Base-by-base conservation (phyloP, 2,113 vertebrate species). In the Pogonocichla stellata region DNA sequence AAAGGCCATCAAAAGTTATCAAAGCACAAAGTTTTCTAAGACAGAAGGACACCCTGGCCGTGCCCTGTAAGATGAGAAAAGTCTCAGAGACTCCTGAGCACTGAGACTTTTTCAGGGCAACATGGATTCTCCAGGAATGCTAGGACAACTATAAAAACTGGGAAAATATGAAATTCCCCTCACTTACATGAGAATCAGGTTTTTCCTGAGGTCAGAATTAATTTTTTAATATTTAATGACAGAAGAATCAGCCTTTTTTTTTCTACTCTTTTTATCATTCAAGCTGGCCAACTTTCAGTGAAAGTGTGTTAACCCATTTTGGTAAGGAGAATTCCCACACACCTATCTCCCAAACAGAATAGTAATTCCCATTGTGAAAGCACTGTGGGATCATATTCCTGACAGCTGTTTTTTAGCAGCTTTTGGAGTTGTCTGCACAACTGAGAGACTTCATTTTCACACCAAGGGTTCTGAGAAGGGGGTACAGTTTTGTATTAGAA, bases 311-410 rank as follows among this genome's bases (percentile, higher is more conserved):
- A 87, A 53, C 66, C 86, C 26, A 24, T 77, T 95, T 80, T 86
- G 90, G 94, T 97, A 90, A 87, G 34, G 29, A 19, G 17, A 70
- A 80, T 92, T 88, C 87, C 84, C 90, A 87, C 20, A 69, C 50
- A 22, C 45, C 69, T 74, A 8, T 90, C 78, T 94, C 70, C 62
- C 78, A 80, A 93, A 82, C 22, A 93, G 69, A 90, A 64, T 4
- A 85, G 33, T 61, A 92, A 69, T 83, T 83, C 38, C 58, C 62
- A 51, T 42, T 77, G 74, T 66, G 88, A 87, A 93, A 82, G 47
- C 53, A 12, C 45, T 79, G 54, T 79, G 65, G 73, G 53, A 84
- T 91, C 40, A 34, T 47, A 45, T 57, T 90, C 47, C 86, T 34
- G 24, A 75, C 9, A 71, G 60, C 14, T 65, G 53, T 5, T 56